Evolutionary conservation across 2,113 vertebrate genomes (phyloP), one percentile per base, ranked within the genome.

Genomic region (Panurus biarmicus): DNA sequence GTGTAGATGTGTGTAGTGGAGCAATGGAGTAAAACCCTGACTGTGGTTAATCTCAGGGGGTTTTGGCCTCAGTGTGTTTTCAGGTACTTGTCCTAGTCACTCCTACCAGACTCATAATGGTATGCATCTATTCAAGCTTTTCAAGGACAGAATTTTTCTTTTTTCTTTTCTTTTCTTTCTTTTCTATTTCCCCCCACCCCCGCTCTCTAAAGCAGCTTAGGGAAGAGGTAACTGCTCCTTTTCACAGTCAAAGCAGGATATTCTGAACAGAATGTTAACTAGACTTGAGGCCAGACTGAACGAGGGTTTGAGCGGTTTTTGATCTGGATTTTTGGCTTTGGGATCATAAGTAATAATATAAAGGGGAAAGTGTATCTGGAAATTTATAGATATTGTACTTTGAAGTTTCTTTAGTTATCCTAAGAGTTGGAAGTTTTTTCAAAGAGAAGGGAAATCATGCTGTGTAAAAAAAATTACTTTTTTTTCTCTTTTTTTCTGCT

Each of bases 241-340:
- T 96, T 96, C 96, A 94, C 90, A 95, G 93, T 92, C 87, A 94
- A 92, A 96, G 87, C 42, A 70, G 91, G 56, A 69, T 73, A 95
- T 91, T 92, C 96, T 96, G 94, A 94, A 95, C 87, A 62, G 93
- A 95, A 95, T 96, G 87, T 33, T 95, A 93, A 95, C 81, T 94
- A 95, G 89, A 93, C 16, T 82, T 89, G 48, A 18, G 70, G 70
- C 45, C 50, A 87, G 71, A 67, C 66, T 73, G 66, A 45, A 81
- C 66, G 85, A 84, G 18, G 19, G 5, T 69, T 85, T 88, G 31
- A 73, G 35, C 16, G 0, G 86, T 87, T 92, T 89, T 89, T 58
- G 25, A 66, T 79, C 18, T 72, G 50, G 11, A 21, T 2, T n/a
- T 87, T 85, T 60, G 15, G 35, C n/a, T 85, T 79, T 18, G 73